Conservation (phyloP, 1,140 invertebrate genomes). For the Spodoptera frugiperda region DNA sequence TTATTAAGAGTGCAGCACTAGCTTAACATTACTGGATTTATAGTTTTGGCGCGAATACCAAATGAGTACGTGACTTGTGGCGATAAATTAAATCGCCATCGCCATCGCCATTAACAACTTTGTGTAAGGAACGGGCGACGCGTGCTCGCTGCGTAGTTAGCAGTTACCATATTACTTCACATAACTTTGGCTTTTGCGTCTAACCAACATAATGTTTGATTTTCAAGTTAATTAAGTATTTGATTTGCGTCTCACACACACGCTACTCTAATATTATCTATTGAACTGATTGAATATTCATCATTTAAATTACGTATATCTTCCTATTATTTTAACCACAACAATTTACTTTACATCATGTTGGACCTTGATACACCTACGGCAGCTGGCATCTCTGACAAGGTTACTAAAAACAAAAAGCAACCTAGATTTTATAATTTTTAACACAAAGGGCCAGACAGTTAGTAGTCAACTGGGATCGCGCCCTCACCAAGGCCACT, state of each 20-base stretch:
- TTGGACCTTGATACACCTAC: too few species aligned
- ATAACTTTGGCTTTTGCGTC: slow-evolving; percentile 24
- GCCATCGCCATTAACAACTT: slow-evolving; percentile 51
- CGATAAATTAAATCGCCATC: slow-evolving; percentile 47
- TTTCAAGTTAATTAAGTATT: not conserved
- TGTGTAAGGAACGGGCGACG: slow-evolving; percentile 51
- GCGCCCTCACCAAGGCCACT: not conserved
- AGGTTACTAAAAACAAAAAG: not conserved
- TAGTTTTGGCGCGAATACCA: slow-evolving; percentile 53
- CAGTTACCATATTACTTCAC: slow-evolving; percentile 19
- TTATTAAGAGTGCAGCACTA: not conserved
- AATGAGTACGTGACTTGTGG: slow-evolving; percentile 50
- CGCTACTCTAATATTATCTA: not conserved
- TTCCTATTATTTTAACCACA: too few species aligned
- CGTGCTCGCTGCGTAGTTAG: slow-evolving; percentile 56
- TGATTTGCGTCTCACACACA: slow-evolving; percentile 22
- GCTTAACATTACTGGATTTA: slow-evolving; percentile 12
- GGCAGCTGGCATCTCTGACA: too few species aligned
- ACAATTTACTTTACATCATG: too few species aligned
- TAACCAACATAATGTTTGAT: slow-evolving; percentile 17
- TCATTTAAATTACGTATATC: not conserved
- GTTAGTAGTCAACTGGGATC: too few species aligned
- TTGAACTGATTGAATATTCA: not conserved
- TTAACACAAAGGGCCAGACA: too few species aligned
- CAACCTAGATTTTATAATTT: not conserved